Base-by-base conservation (phyloP, 35 echinoderm and acorn worm genomes). In the Ophioderma brevispina region DNA sequence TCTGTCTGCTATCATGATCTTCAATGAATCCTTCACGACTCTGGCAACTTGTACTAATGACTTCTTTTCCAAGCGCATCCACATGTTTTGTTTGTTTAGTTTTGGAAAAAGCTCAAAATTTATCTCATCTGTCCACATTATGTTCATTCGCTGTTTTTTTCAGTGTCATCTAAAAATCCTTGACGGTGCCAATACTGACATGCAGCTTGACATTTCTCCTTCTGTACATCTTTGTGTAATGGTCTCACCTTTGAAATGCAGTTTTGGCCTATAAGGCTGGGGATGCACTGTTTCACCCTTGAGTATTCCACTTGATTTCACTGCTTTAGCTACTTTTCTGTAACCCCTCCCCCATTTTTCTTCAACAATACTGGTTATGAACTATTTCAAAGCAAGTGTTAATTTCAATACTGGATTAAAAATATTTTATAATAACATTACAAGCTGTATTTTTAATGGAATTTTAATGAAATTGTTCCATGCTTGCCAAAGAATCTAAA, bases 11-110 rank as follows among this genome's bases (percentile, higher is more conserved):
- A 90, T 80, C 80, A 90, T 84, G 21, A 90, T 78, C 39, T 90
- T 90, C 23, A 64, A 55, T 39, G 88, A 55, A 37, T 90, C 35
- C 39, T 90, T 90, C 0, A 90, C 50, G 23, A 90, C 88, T 0
- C 88, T 25, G 46, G 34, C 80, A 84, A 90, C 80, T 30, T 79
- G 88, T 17, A 90, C 88, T 36, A 84, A 32, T 70, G 6, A 23
- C 49, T 90, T 90, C 37, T 25, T 76, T 0, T 56, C 49, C 33
- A 80, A n/a, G 8, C 88, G 18, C 88, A 90, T 84, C 15, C 55
- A 14, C 88, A 90, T 90, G 77, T 90, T 90, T 75, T 90, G 88
- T 90, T 84, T 90, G 64, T 90, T 90, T 1, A 80, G 80, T 84
- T 90, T 90, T 35, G 87, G 88, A 56, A 90, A 90, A 0, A 84